These are phyloP conservation scores for Baronia brevicornis DNA, from an alignment of 2,888 invertebrate genomes.

Conservation along the genomic window DNA sequence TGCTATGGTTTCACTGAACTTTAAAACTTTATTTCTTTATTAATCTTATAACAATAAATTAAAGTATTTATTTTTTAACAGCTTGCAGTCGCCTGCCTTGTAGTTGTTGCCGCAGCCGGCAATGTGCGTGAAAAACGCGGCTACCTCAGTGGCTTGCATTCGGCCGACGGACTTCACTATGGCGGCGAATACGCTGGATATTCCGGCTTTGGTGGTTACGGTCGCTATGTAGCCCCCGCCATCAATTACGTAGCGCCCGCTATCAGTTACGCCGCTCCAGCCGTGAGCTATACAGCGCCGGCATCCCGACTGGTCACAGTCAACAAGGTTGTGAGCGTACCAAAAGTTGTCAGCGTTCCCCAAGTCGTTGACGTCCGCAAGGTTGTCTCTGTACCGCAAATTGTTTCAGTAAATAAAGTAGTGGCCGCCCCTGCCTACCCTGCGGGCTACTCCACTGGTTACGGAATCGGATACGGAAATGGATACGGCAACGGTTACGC, in stretches of 20 bases:
- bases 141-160: conserved; percentile 4
- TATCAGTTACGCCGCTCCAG: no score
- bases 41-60: neutral
- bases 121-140: conserved; percentile 16
- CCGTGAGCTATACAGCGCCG: conserved; percentile 15
- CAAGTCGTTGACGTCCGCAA: conserved; percentile 38
- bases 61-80: neutral
- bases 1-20: no score
- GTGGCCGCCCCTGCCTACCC: conserved; percentile 32
- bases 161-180: conserved; percentile 3
- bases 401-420: conserved; percentile 44
- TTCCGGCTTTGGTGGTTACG: conserved; percentile 26
- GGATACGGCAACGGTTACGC: conserved; percentile 17
- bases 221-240: conserved; percentile 31
- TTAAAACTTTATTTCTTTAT: no score
- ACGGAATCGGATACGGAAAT: conserved; percentile 17
- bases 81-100: neutral
- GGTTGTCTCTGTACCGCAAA: conserved; percentile 40
- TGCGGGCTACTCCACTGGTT: conserved; percentile 16
- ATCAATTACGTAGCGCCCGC: no score
- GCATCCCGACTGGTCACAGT: conserved; percentile 30
- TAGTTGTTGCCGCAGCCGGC: neutral
- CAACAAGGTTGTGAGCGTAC: conserved; percentile 38
- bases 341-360: conserved; percentile 33
- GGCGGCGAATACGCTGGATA: conserved; percentile 11